These are phyloP conservation scores for Ictidomys tridecemlineatus DNA, from an alignment of 2,113 vertebrate species.

Conservation along the genomic window DNA sequence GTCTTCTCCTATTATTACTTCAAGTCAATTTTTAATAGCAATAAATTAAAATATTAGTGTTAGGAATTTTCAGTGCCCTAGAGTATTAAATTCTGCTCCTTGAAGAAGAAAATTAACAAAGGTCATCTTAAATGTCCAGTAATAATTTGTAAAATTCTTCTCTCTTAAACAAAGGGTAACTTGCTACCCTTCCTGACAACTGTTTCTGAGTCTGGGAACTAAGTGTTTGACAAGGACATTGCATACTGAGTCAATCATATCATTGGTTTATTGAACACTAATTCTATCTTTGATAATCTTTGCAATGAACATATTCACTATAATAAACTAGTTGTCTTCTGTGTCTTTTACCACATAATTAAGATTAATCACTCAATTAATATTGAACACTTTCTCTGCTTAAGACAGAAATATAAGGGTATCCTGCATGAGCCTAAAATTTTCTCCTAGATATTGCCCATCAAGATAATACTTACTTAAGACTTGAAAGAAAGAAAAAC, in stretches of 20 bases:
- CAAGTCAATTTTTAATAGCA: constrained; percentile 13
- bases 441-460: constrained; percentile 10
- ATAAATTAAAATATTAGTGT: constrained; percentile 22
- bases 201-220: background rate
- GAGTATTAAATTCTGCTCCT: constrained; percentile 34
- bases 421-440: background rate
- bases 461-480: background rate
- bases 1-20: constrained; percentile 36
- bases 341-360: background rate
- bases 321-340: constrained; percentile 1
- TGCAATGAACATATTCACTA: background rate
- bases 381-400: background rate
- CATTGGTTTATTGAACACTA: background rate
- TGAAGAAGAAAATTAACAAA: background rate
- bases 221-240: background rate
- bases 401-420: background rate
- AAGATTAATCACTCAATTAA: constrained; percentile 35
- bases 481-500: background rate
- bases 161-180: constrained; percentile 27
- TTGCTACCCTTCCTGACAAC: background rate
- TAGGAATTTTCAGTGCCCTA: background rate
- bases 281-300: constrained; percentile 15
- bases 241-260: background rate
- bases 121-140: background rate
- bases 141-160: background rate